Base-by-base conservation (phyloP, 2,113 vertebrate species). In the human region DNA sequence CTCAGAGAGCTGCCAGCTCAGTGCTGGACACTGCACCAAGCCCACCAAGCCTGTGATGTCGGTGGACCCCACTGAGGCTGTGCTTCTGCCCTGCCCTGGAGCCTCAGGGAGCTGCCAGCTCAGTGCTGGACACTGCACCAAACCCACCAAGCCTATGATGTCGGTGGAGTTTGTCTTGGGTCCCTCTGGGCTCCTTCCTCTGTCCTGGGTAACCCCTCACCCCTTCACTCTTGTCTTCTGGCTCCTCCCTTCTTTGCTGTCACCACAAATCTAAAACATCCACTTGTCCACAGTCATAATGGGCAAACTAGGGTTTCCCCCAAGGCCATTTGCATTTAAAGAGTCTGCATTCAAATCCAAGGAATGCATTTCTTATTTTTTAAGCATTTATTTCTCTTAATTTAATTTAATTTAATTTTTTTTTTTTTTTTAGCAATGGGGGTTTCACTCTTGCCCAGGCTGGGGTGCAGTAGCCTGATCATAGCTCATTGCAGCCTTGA, bases 131-230 rank as follows among this genome's bases (percentile, higher is more conserved):
- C 16, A 4, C 32, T 38, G n/a, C 8, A 16, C 25, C 30, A 30
- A 85, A 52, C 78, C n/a, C 50, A 2, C 25, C 4, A 2, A 17
- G 32, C 75, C 17, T 59, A 1, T 48, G 27, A 68, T 22, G 6
- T 35, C 0, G 0, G 0, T 9, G 22, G 45, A 25, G 43, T 68
- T 92, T 32, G 43, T 66, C 78, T 48, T 14, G 20, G 13, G 20
- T 93, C 90, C 76, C 9, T 45, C 8, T 73, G 90, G 61, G 55
- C 84, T 93, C 64, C 52, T 25, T 52, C 40, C 68, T 89, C 79
- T 73, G 45, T 38, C 40, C 61, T 86, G 40, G 30, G 12, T 14
- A 50, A 45, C 43, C 18, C 43, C 13, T 73, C 13, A 68, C 32
- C 18, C 83, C 79, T 84, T 64, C 38, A 43, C 35, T 68, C 76